Percentiles rank a stretch among this genome's conserved stretches.
These are phyloP conservation scores for Cricetomys ansorgei DNA, from an alignment of 2,113 vertebrate species.

Conservation along the genomic window DNA sequence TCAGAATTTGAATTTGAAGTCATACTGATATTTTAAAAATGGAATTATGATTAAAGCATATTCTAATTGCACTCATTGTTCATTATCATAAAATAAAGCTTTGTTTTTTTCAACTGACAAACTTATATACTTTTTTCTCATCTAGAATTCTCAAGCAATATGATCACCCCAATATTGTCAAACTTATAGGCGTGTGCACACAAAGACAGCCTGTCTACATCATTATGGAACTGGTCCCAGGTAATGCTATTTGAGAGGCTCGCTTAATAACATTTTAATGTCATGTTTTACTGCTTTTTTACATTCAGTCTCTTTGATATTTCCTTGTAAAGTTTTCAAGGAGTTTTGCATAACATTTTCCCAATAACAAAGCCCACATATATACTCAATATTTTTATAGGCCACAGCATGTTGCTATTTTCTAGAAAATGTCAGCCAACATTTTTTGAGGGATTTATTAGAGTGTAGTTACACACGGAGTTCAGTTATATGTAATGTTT, in stretches of 20 bases:
- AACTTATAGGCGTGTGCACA: slow-evolving; percentile 98
- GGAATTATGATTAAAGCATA: slow-evolving; percentile 15
- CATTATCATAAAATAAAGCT: slow-evolving; percentile 49
- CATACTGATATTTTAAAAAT: slow-evolving; percentile 5
- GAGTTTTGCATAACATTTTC: neutral
- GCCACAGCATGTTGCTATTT: neutral
- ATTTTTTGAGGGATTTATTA: slow-evolving; percentile 16
- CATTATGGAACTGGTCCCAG: slow-evolving; percentile 98
- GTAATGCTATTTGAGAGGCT: slow-evolving; percentile 84
- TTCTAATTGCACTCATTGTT: neutral
- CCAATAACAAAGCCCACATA: neutral
- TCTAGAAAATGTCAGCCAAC: slow-evolving; percentile 43
- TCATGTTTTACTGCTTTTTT: slow-evolving; percentile 41
- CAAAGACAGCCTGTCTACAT: slow-evolving; percentile 99
- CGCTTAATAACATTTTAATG: neutral
- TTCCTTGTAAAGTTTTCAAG: neutral
- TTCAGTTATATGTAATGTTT: slow-evolving; percentile 1
- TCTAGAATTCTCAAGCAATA: slow-evolving; percentile 98
- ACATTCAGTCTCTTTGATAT: slow-evolving; percentile 26
- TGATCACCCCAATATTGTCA: slow-evolving; percentile 98
- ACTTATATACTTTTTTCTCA: slow-evolving; percentile 73
- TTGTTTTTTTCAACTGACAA: slow-evolving; percentile 49
- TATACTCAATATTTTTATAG: neutral
- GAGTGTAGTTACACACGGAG: neutral
- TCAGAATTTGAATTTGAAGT: neutral